Percentiles rank a stretch among this genome's conserved stretches.
Conservation (phyloP, 2,113 vertebrate genomes). For the Taurulus bubalis region DNA sequence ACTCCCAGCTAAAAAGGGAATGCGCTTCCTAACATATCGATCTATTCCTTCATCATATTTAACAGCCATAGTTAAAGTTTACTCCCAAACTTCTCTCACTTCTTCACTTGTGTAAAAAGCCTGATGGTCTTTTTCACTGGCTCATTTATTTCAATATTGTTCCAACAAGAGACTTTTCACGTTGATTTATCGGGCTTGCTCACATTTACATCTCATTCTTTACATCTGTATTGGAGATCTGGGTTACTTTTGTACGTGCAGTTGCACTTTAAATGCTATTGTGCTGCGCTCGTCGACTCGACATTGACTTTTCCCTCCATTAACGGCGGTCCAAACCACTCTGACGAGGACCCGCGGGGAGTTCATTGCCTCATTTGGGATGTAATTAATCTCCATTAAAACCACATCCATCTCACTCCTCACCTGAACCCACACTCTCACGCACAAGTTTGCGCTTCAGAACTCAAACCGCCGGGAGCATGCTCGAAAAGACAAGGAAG, state of each 20-base stretch:
- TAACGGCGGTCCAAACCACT: neutral
- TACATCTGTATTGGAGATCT: neutral
- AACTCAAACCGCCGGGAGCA: slow-evolving; percentile 31
- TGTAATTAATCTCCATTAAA: slow-evolving; percentile 69
- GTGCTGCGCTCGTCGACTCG: neutral
- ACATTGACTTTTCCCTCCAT: slow-evolving; percentile 7
- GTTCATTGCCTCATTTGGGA: slow-evolving; percentile 43
- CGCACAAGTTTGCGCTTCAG: slow-evolving; percentile 16
- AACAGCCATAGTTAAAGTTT: neutral
- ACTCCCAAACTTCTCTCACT: neutral
- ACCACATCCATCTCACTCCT: slow-evolving; percentile 41
- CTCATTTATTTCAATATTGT: slow-evolving; percentile 26
- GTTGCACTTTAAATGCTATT: neutral
- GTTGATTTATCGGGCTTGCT: slow-evolving; percentile 18
- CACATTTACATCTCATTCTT: neutral
- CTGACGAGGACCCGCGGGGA: neutral
- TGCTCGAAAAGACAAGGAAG: neutral
- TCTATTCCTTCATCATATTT: too few relatives aligned
- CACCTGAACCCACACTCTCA: slow-evolving; percentile 52
- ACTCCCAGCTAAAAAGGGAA: too few relatives aligned
- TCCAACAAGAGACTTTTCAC: neutral
- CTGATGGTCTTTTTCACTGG: neutral
- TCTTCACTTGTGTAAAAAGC: neutral
- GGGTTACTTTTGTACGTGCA: neutral
- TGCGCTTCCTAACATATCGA: too few relatives aligned